Evolutionary conservation across 2,888 invertebrate genomes (phyloP).

Genomic region (Hetaerina titia): DNA sequence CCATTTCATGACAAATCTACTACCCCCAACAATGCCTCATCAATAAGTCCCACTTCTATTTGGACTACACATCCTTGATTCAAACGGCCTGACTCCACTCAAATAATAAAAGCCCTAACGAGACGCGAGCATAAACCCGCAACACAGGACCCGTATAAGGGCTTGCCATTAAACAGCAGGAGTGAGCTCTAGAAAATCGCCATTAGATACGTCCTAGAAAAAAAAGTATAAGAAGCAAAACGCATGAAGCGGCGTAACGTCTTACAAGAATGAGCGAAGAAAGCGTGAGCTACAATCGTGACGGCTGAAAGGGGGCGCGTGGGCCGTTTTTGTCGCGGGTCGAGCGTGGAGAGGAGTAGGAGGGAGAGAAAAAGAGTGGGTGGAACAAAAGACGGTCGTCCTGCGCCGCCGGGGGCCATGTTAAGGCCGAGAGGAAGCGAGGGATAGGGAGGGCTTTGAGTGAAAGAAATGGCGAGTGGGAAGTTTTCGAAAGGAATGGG

Average conservation of each 20-base stretch:
- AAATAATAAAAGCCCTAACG: not conserved
- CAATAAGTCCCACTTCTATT: not conserved
- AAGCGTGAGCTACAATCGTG: not conserved
- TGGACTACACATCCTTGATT: not conserved
- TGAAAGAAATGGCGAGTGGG: conserved; percentile 9
- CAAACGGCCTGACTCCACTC: not conserved
- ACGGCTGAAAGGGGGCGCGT: not conserved
- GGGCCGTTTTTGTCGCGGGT: not conserved
- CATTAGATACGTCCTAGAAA: conserved; percentile 12
- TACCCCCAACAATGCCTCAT: not conserved
- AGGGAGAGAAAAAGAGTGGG: not conserved
- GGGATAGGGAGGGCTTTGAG: not conserved
- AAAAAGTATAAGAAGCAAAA: not conserved
- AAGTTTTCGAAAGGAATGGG: not conserved
- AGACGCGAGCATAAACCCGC: not conserved
- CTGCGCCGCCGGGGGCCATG: not conserved
- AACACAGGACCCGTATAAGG: not conserved
- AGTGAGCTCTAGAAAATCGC: conserved; percentile 10
- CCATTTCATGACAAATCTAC: not conserved
- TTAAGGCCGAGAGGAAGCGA: not conserved
- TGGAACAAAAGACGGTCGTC: not conserved
- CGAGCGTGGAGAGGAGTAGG: not conserved
- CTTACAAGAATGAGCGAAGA: not conserved
- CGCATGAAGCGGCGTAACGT: not conserved
- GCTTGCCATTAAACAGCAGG: conserved; percentile 4